Evolutionary conservation across 2,888 invertebrate species (phyloP).

Genomic region (Ametastegia equiseti): DNA sequence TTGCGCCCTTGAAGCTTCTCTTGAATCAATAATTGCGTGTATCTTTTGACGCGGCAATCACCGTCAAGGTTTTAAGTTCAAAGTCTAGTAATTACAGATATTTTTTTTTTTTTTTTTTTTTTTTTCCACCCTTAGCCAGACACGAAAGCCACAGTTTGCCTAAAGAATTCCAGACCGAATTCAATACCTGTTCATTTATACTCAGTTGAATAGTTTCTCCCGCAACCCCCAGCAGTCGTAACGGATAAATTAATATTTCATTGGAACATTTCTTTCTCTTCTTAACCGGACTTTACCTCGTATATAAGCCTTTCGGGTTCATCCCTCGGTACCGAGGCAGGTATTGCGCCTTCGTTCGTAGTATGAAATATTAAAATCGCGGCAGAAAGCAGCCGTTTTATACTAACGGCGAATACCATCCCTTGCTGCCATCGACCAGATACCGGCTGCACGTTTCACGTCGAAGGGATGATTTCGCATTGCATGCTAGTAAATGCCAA

Average conservation of each 20-base stretch:
- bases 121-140: background rate
- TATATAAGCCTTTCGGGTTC: background rate
- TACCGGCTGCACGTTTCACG: slow-evolving; percentile 17
- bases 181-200: background rate
- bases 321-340: slow-evolving; percentile 40
- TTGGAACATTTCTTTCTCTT: slow-evolving; percentile 44
- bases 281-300: slow-evolving; percentile 53
- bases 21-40: background rate
- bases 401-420: background rate
- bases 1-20: background rate
- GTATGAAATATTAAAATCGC: slow-evolving; percentile 66
- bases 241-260: background rate
- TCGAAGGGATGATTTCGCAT: slow-evolving; percentile 26
- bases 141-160: background rate
- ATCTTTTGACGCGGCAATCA: background rate
- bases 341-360: too few relatives aligned
- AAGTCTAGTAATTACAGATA: background rate
- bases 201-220: background rate
- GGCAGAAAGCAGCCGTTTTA: slow-evolving; percentile 50
- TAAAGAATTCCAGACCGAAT: background rate
- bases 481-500: background rate
- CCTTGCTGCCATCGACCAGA: slow-evolving; percentile 7
- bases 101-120: too few relatives aligned
- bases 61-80: background rate
- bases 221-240: background rate